phyloP scores from a whole-genome alignment of 1,140 invertebrate species.

The Hesperophylax magnus region DNA sequence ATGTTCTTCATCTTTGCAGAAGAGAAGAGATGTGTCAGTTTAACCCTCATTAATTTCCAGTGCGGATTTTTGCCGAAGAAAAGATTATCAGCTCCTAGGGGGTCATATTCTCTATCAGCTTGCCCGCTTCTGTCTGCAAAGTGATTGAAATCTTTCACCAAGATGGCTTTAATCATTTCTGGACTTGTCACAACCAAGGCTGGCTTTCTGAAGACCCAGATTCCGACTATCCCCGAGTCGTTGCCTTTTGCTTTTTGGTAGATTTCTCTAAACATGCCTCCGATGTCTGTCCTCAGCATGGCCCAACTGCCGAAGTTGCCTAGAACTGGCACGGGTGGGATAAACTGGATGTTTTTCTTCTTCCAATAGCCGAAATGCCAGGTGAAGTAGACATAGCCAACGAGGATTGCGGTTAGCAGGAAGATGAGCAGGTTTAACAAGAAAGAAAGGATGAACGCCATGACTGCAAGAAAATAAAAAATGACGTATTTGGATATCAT shows the following conservation, averaged over 20 bases:
- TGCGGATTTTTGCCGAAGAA: conserved; percentile 61
- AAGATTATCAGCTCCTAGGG: conserved; percentile 52
- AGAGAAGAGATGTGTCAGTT: conserved; percentile 71
- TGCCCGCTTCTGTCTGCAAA: conserved; percentile 63
- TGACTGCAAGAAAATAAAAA: too few relatives aligned
- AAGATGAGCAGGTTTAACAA: too few relatives aligned
- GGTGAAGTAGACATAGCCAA: conserved; percentile 56
- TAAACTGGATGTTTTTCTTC: conserved; percentile 54
- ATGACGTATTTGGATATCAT: too few relatives aligned
- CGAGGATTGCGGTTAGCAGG: neutral
- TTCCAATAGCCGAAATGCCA: conserved; percentile 60
- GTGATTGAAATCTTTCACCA: conserved; percentile 68
- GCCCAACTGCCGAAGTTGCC: conserved; percentile 55
- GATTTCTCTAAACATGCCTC: conserved; percentile 53
- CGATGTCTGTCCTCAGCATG: conserved; percentile 48
- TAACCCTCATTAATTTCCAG: conserved; percentile 69
- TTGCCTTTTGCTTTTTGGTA: conserved; percentile 44
- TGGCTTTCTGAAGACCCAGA: conserved; percentile 69
- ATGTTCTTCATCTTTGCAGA: conserved; percentile 69
- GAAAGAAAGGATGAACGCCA: too few relatives aligned
- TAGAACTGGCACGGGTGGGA: conserved; percentile 47
- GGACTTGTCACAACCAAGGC: conserved; percentile 66
- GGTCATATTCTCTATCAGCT: conserved; percentile 57
- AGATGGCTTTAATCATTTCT: conserved; percentile 65
- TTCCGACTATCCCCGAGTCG: conserved; percentile 58